Base-by-base conservation (phyloP, 2,888 invertebrate genomes). In the Tricholauxania praeusta region DNA sequence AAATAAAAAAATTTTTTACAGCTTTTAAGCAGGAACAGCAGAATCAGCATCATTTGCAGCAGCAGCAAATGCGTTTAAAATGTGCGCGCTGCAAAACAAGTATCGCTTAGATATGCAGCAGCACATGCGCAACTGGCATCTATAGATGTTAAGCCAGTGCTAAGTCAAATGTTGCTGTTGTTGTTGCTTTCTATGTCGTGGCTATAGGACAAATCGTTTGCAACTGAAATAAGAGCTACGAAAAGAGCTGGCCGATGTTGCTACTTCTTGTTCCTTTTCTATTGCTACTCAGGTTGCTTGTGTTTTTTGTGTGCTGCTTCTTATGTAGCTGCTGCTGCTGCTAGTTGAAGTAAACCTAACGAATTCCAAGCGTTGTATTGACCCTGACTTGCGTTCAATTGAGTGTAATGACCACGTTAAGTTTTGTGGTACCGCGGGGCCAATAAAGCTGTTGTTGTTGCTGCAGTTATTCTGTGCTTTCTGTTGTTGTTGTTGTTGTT, bases 291-390 rank as follows among this genome's bases (percentile, higher is more conserved):
- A 53, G 5, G 14, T 53, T 55, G n/a, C 53, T 28, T 28, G 28
- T 28, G 28, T 28, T 28, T 2, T 28, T 28, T 28, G 28, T 28
- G 28, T 55, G 15, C 66, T 66, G n/a, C 49, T 28, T 51, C 32
- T 28, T 57, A 48, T 69, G 49, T 32, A 7, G 60, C 15, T 60
- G 57, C 8, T 28, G 39, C 14, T 22, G 57, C 32, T 62, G 39
- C 39, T 75, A 67, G 73, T 73, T 73, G 69, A 73, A 75, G 72
- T 71, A 72, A 77, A 76, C 77, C 78, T 78, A 77, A 78, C 78
- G 78, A 80, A 81, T 81, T 81, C 80, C 80, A 76, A 71, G 76
- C 74, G 80, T 81, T 79, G 80, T 81, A 80, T 81, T 81, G 81
- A 81, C 81, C 81, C 62, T 39, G 17, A 47, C 69, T 39, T 39